phyloP scores from a whole-genome alignment of 2,797 vertebrate genomes.

The Picus viridis region DNA sequence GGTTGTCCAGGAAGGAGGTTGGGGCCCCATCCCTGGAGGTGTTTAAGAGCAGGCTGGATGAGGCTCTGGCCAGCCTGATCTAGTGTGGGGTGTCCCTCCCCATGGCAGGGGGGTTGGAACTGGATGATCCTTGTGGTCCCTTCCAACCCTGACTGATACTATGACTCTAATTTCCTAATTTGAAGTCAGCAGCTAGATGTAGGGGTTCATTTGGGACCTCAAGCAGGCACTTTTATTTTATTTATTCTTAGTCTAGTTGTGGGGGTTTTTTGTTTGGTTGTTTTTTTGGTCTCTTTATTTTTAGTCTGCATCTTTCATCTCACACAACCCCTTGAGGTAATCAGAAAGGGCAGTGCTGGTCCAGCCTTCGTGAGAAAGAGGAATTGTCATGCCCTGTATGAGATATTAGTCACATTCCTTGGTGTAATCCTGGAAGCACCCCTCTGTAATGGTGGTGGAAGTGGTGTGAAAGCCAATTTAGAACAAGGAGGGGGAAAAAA shows the following conservation, averaged over 20 bases:
- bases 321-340: not conserved
- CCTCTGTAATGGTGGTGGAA: not conserved
- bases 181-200: conserved; percentile 13
- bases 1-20: no score
- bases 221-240: not conserved
- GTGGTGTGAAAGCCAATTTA: conserved; percentile 26
- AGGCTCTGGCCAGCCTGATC: no score
- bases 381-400: not conserved
- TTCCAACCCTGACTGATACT: no score
- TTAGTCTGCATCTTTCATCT: not conserved
- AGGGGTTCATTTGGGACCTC: not conserved
- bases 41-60: no score
- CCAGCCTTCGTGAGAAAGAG: not conserved
- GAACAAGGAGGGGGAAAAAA: not conserved
- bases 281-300: no score
- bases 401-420: not conserved
- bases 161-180: not conserved
- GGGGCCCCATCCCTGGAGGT: no score
- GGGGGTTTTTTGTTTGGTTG: no score
- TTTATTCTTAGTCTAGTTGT: no score
- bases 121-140: no score
- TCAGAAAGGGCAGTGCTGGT: not conserved
- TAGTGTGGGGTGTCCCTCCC: no score
- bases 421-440: not conserved
- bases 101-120: no score